Evolutionary conservation across 1,140 invertebrate species (phyloP), one percentile per base, ranked within the genome.

Genomic region (Magallana ariakensis): DNA sequence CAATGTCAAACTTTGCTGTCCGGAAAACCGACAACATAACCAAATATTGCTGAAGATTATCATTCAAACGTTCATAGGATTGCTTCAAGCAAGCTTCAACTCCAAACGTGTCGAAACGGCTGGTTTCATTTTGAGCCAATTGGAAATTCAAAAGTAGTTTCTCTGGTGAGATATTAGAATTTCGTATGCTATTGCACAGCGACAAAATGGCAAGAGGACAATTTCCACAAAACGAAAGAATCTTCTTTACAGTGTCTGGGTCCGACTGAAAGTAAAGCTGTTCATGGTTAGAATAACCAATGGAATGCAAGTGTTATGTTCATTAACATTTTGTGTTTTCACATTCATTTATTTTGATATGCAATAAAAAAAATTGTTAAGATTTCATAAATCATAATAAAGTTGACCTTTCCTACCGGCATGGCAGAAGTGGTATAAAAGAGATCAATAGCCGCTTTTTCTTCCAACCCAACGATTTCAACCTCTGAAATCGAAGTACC

Each of bases 171-270:
- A 70, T 9, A 33, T 70, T 26, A 26, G 66, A 33, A 3, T 26
- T 33, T 70, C 66, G 5, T 26, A 70, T 70, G 66, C 66, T 70
- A 26, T 70, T 70, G 10, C 66, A 70, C 26, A 70, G 66, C 66
- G 66, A 70, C 22, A 70, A 26, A 26, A 70, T 70, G 66, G 66
- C 66, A 13, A 70, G 33, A 33, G 66, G 66, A 26, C 66, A 70
- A 22, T 70, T 70, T 70, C 66, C 66, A 70, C 66, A 70, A 13
- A 70, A 70, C 19, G 66, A 19, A 70, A 70, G 22, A 33, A 70
- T 70, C 8, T 70, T 70, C 22, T 7, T 26, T 2, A 26, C 66
- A 2, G 66, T 70, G 15, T 70, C 66, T 5, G 9, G 11, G 33
- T 26, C 22, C 9, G 66, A 10, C 66, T 70, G 26, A 26, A 70